These are phyloP conservation scores for Cliona cf. orientalis DNA, from an alignment of 37 sponge, comb jelly and placozoan genomes.

Conservation along the genomic window DNA sequence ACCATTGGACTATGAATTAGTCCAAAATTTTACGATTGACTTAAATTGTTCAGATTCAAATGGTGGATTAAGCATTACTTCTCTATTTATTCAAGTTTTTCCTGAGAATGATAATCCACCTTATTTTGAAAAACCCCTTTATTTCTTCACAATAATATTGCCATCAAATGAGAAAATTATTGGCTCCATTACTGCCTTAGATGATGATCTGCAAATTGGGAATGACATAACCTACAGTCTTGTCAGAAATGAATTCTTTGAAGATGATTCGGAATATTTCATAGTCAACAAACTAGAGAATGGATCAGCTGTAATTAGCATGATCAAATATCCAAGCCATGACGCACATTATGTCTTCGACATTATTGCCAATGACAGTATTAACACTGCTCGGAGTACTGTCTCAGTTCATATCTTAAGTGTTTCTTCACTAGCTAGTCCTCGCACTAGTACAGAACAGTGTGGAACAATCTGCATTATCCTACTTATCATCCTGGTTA, in stretches of 20 bases:
- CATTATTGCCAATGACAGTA: background rate
- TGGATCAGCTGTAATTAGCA: background rate
- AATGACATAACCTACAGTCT: background rate
- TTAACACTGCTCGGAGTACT: background rate
- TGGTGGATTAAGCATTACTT: background rate
- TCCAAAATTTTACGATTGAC: background rate
- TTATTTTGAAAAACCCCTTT: slow-evolving; percentile 19
- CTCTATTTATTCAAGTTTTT: background rate
- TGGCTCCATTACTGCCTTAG: background rate
- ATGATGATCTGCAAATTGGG: background rate
- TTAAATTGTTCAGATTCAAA: background rate
- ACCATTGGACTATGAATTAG: background rate
- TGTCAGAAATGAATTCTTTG: background rate
- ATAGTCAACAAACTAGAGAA: background rate
- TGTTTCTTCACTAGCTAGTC: too few relatives aligned
- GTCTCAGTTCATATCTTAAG: background rate
- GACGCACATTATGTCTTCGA: slow-evolving; percentile 1
- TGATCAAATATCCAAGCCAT: background rate
- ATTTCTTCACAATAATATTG: background rate
- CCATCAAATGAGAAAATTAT: background rate
- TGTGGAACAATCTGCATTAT: too few relatives aligned
- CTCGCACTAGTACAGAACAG: too few relatives aligned
- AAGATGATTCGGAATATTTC: background rate
- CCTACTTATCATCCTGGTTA: too few relatives aligned
- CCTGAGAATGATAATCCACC: slow-evolving; percentile 22